phyloP scores from a whole-genome alignment of 1,140 invertebrate species.

The Gonatopus flavifemur region DNA sequence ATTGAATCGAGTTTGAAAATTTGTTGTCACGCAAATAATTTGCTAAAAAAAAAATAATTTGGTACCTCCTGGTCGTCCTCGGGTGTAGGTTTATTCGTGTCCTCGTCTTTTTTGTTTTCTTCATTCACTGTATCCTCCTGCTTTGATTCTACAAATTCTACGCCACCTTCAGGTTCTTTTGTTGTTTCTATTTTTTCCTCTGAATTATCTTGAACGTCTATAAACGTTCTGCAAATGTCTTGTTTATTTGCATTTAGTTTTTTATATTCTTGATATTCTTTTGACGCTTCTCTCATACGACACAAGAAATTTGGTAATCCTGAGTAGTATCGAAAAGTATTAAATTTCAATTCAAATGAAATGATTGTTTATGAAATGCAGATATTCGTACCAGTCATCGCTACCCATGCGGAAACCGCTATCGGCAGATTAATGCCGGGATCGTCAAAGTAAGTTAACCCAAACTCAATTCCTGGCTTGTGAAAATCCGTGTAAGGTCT shows the following conservation, averaged over 20 bases:
- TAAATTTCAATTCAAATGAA: too few species aligned
- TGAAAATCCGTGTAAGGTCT: conserved; percentile 66
- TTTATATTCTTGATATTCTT: conserved; percentile 50
- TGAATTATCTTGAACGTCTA: neutral
- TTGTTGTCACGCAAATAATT: conserved; percentile 46
- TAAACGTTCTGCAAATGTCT: neutral
- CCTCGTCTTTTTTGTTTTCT: conserved; percentile 16
- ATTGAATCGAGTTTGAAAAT: conserved; percentile 24
- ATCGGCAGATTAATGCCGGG: conserved; percentile 73
- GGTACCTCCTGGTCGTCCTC: conserved; percentile 43
- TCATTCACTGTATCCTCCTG: conserved; percentile 6
- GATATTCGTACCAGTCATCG: conserved; percentile 53
- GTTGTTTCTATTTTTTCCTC: neutral
- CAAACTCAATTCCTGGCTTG: conserved; percentile 79
- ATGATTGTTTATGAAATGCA: too few species aligned
- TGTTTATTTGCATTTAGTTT: conserved; percentile 12
- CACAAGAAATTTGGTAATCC: conserved; percentile 58
- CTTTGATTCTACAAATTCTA: neutral
- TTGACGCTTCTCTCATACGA: conserved; percentile 57
- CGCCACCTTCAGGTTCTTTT: neutral
- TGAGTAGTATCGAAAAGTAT: conserved; percentile 23
- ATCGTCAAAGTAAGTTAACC: conserved; percentile 85
- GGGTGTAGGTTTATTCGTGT: conserved; percentile 18
- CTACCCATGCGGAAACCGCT: conserved; percentile 68
- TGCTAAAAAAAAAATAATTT: conserved; percentile 45